Base-by-base conservation (phyloP, 1,140 invertebrate species). In the Drosophila lacteicornis region DNA sequence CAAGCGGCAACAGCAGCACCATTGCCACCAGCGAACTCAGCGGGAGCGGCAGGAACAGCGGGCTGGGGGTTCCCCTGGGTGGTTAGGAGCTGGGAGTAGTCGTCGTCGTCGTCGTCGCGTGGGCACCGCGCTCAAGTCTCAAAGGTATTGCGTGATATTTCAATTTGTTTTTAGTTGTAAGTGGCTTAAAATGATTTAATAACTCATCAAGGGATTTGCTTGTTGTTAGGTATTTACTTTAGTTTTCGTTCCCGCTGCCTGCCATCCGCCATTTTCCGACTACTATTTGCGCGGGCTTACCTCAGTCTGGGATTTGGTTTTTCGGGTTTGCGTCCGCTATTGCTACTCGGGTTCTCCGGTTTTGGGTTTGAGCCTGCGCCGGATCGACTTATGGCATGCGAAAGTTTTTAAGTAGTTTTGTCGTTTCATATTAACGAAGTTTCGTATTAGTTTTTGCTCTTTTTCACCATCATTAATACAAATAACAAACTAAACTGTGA, bases 81-180 rank as follows among this genome's bases (percentile, higher is more conserved):
- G 38, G 22, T 40, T 33, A 13, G 51, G 19, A 15, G 9, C 47
- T 60, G 33, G 25, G 50, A 12, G 53, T 30, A 46, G 47, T 38
- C 84, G 84, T 38, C 33, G 19, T 40, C 51, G 51, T 38, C 33
- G 19, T 40, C 51, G 53, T 78, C 84, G 83, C 84, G 83, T 80
- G 80, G 84, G 80, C 58, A 53, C 45, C 51, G 69, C 82, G 46
- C 70, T 61, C 47, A 53, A 49, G 76, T 90, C 85, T 74, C 85
- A 70, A 74, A 85, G 85, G 85, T 85, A 90, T 90, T 90, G 85
- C 85, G 85, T 90, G 85, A 90, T 90, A 90, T 90, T 90, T 90
- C 85, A 90, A 90, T 90, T 90, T 90, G 85, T 90, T 90, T 90
- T 90, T 90, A 90, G 85, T 90, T 90, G 85, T 90, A 90, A 90